These are phyloP conservation scores for Paramuricea clavata DNA, from an alignment of 92 coral and sea anemone genomes.

Conservation along the genomic window DNA sequence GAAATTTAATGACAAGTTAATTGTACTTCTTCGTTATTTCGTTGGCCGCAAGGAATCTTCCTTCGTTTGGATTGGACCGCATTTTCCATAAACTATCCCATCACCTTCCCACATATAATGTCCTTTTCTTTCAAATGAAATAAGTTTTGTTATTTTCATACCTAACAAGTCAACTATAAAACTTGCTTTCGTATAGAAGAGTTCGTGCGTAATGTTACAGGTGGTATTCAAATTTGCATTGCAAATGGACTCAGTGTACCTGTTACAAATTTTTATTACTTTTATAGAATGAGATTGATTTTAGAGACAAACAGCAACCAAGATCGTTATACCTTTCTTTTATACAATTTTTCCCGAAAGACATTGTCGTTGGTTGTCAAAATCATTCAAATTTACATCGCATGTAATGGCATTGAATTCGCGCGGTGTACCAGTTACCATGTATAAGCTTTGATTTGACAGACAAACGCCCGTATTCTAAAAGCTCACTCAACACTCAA, in stretches of 20 bases:
- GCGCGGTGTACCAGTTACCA: too few species aligned
- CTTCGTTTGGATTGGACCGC: neutral
- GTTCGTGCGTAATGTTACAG: neutral
- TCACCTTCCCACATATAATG: neutral
- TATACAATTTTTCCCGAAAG: too few species aligned
- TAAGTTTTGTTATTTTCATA: neutral
- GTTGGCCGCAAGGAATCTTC: neutral
- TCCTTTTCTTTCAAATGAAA: too few species aligned
- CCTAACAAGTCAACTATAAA: neutral
- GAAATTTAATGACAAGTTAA: neutral
- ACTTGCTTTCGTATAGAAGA: neutral
- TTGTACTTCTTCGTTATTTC: neutral
- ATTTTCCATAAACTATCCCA: neutral
- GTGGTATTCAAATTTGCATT: neutral
- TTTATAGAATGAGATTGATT: neutral
- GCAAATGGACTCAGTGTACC: neutral
- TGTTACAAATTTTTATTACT: neutral
- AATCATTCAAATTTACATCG: too few species aligned
- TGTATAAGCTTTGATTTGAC: too few species aligned
- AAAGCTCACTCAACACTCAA: too few species aligned
- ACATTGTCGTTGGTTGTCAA: too few species aligned
- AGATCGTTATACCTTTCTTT: too few species aligned
- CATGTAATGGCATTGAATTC: too few species aligned
- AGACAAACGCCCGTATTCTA: too few species aligned
- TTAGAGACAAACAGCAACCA: too few species aligned